Evolutionary conservation across 2,888 invertebrate species (phyloP).

Genomic region (Empis livida): DNA sequence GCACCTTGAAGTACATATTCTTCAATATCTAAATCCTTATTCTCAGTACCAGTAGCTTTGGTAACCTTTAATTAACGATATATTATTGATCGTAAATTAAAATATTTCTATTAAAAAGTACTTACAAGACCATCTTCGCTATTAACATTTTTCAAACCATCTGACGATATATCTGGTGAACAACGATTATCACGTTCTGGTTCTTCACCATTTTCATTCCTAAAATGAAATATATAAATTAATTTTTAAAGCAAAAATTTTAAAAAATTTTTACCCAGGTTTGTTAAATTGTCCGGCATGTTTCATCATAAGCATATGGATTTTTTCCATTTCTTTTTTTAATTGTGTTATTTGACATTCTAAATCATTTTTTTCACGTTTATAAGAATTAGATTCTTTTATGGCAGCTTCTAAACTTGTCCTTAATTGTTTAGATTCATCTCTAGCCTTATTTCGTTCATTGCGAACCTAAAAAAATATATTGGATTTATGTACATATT

Average conservation of each 20-base stretch:
- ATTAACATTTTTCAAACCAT: conserved; percentile 35
- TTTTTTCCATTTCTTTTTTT: conserved; percentile 69
- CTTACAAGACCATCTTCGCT: conserved; percentile 35
- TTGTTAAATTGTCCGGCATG: conserved; percentile 58
- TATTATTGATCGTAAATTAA: not conserved
- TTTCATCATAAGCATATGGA: conserved; percentile 51
- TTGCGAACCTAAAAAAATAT: conserved; percentile 49
- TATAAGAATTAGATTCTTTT: conserved; percentile 61
- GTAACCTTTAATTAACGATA: conserved; percentile 16
- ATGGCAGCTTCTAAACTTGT: conserved; percentile 63
- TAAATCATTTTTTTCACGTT: conserved; percentile 66
- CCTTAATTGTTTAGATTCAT: conserved; percentile 73
- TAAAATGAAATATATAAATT: not conserved
- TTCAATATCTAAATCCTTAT: conserved; percentile 37
- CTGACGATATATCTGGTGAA: conserved; percentile 35
- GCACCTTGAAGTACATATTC: conserved; percentile 52
- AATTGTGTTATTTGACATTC: conserved; percentile 63
- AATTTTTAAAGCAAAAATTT: not conserved
- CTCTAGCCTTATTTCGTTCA: conserved; percentile 85
- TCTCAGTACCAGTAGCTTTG: conserved; percentile 21
- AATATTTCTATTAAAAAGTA: not conserved
- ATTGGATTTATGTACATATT: not conserved
- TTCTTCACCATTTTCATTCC: conserved; percentile 26
- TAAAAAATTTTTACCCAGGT: conserved; percentile 17
- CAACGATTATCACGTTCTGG: conserved; percentile 33